These are phyloP conservation scores for Brachyistius frenatus DNA, from an alignment of 2,113 vertebrate genomes.

Conservation along the genomic window DNA sequence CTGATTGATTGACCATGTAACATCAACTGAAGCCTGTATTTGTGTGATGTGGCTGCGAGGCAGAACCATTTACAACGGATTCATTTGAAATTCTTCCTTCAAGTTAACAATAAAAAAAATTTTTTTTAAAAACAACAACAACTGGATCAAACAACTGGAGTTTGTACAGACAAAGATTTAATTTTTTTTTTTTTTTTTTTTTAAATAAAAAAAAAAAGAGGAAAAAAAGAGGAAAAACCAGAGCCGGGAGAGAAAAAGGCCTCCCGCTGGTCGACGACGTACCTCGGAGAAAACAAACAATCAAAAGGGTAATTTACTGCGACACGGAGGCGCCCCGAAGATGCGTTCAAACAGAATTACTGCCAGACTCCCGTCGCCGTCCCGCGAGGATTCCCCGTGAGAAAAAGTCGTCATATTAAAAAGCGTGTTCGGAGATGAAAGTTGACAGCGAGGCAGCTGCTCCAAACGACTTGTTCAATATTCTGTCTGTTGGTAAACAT, in stretches of 20 bases:
- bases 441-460: constrained; percentile 1
- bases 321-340: background rate
- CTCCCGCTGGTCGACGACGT: background rate
- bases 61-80: too few species aligned
- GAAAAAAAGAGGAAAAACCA: too few species aligned
- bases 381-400: background rate
- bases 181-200: too few species aligned
- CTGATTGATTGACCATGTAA: too few species aligned
- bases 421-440: too few species aligned
- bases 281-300: too few species aligned
- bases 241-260: background rate
- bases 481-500: background rate
- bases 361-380: background rate
- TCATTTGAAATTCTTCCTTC: too few species aligned
- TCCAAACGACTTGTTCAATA: background rate
- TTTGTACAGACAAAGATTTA: background rate
- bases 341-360: constrained; percentile 3
- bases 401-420: background rate
- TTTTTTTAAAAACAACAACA: too few species aligned
- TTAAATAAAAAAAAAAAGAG: too few species aligned
- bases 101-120: background rate
- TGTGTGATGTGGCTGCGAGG: too few species aligned
- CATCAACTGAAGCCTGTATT: too few species aligned
- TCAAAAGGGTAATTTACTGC: background rate
- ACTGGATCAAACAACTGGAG: background rate